These are phyloP conservation scores for Scaptomyza reducta DNA, from an alignment of 2,888 invertebrate genomes.

Conservation along the genomic window DNA sequence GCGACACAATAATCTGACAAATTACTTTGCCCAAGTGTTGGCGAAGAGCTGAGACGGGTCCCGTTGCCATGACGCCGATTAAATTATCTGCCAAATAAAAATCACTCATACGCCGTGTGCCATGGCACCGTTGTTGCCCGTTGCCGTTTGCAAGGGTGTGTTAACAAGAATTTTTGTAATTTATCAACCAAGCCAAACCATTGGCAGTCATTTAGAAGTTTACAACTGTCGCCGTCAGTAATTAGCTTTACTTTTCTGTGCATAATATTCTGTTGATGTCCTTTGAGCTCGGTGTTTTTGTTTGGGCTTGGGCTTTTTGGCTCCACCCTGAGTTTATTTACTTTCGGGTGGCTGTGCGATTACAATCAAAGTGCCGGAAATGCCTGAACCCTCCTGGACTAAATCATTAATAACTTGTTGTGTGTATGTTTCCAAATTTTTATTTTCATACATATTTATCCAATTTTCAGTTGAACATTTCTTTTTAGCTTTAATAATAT, in stretches of 20 bases:
- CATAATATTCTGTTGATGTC: slow-evolving; percentile 68
- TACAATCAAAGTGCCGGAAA: slow-evolving; percentile 1
- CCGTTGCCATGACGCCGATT: slow-evolving; percentile 73
- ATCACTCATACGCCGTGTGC: slow-evolving; percentile 74
- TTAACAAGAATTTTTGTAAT: slow-evolving; percentile 52
- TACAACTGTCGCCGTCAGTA: slow-evolving; percentile 71
- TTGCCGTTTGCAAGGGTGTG: slow-evolving; percentile 4
- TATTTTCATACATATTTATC: slow-evolving; percentile 41
- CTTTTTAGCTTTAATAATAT: slow-evolving; percentile 35
- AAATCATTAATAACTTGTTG: not conserved
- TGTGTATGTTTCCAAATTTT: slow-evolving; percentile 29
- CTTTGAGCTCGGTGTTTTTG: slow-evolving; percentile 30
- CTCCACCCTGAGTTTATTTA: slow-evolving; percentile 30
- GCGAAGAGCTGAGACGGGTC: slow-evolving; percentile 8
- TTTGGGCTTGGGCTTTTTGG: slow-evolving; percentile 13
- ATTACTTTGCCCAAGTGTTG: slow-evolving; percentile 55
- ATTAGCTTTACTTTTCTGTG: slow-evolving; percentile 70
- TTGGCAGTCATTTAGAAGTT: slow-evolving; percentile 72
- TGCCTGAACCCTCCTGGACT: not conserved
- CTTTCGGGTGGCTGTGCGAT: slow-evolving; percentile 25
- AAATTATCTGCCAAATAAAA: slow-evolving; percentile 78
- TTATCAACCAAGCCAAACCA: slow-evolving; percentile 52
- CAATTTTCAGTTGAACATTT: slow-evolving; percentile 51
- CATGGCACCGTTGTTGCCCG: slow-evolving; percentile 25
- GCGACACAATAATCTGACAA: slow-evolving; percentile 60